phyloP scores from a whole-genome alignment of 92 coral and sea anemone species.

The Palythoa heliodiscus region DNA sequence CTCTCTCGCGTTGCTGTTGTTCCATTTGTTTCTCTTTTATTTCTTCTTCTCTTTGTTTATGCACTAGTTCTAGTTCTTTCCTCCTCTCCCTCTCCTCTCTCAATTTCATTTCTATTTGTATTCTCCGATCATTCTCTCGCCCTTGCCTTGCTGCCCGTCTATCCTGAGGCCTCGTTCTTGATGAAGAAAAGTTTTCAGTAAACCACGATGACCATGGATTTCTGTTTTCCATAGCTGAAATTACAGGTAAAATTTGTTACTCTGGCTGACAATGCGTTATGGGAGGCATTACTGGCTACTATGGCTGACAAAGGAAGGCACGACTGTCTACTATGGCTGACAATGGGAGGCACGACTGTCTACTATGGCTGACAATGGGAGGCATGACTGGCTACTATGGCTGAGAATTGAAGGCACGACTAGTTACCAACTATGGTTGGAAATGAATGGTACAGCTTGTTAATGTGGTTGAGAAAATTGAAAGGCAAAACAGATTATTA shows the following conservation, averaged over 20 bases:
- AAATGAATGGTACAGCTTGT: too few species aligned
- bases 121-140: conserved; percentile 66
- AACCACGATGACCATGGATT: conserved; percentile 83
- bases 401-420: too few species aligned
- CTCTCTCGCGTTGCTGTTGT: conserved; percentile 51
- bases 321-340: too few species aligned
- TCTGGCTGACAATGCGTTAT: too few species aligned
- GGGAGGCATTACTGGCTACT: too few species aligned
- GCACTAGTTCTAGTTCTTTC: conserved; percentile 3
- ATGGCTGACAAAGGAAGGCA: too few species aligned
- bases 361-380: too few species aligned
- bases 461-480: too few species aligned
- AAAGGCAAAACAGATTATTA: too few species aligned
- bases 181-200: conserved; percentile 54
- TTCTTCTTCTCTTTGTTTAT: conserved; percentile 53
- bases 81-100: conserved; percentile 36
- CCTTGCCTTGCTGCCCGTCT: conserved; percentile 76
- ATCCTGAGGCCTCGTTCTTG: conserved; percentile 70
- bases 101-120: conserved; percentile 53
- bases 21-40: conserved; percentile 54
- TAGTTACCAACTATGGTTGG: too few species aligned
- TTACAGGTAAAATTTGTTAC: background rate
- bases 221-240: conserved; percentile 51
- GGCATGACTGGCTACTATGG: background rate
- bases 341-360: too few species aligned